Conservation (phyloP, 1,140 invertebrate genomes). For the Calliphora vicina region DNA sequence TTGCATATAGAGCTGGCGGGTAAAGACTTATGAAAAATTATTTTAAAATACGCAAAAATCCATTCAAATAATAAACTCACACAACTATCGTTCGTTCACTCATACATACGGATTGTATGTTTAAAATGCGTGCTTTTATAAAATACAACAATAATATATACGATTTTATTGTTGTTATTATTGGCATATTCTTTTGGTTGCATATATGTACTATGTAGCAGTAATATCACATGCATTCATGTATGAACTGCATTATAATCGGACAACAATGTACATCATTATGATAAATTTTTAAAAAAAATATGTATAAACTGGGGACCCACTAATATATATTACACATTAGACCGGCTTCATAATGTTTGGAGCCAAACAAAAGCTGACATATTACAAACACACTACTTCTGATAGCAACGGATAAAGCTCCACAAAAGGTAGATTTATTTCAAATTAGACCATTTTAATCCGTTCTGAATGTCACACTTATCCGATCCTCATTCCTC, state of each 20-base stretch:
- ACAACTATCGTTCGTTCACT: background rate
- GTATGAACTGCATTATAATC: conserved; percentile 8
- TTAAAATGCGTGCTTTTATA: background rate
- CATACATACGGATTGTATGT: background rate
- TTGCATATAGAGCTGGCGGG: too few species aligned
- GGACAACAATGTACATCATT: background rate
- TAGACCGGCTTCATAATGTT: too few species aligned
- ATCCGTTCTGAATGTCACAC: too few species aligned
- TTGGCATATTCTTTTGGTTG: too few species aligned
- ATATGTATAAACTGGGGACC: background rate
- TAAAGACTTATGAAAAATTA: background rate
- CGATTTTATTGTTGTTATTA: background rate
- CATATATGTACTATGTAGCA: too few species aligned
- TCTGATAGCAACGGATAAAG: too few species aligned
- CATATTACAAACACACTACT: too few species aligned
- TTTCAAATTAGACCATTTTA: too few species aligned
- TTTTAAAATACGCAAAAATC: background rate
- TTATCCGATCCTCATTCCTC: too few species aligned
- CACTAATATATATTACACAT: too few species aligned
- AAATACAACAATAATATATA: background rate
- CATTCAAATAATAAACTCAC: background rate
- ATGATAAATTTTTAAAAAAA: background rate
- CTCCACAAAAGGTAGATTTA: too few species aligned
- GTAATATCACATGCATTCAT: background rate
- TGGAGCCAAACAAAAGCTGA: too few species aligned